Conservation (phyloP, 2,888 invertebrate species). For the Galerucella calmariensis region DNA sequence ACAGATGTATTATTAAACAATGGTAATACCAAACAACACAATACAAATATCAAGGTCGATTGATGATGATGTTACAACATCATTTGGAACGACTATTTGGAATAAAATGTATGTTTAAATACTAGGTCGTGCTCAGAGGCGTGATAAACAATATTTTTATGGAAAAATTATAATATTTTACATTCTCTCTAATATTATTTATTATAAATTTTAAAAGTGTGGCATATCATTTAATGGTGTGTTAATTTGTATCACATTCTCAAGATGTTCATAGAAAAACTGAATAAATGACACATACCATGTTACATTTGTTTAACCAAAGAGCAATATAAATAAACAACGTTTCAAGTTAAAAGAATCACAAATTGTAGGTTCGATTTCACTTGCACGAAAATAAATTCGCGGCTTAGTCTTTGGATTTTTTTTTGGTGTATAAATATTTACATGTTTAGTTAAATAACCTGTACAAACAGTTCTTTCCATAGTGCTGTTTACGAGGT, state of each 20-base stretch:
- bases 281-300: background rate
- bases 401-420: background rate
- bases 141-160: background rate
- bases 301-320: background rate
- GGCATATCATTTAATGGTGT: background rate
- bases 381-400: background rate
- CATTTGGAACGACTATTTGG: slow-evolving; percentile 4
- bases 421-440: background rate
- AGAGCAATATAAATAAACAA: background rate
- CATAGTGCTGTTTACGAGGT: background rate
- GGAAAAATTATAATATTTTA: too few species aligned
- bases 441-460: background rate
- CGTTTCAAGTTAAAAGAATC: background rate
- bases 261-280: slow-evolving; percentile 8
- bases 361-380: background rate
- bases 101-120: slow-evolving; percentile 13
- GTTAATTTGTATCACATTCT: background rate
- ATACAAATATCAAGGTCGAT: slow-evolving; percentile 19
- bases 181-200: too few species aligned
- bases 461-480: background rate
- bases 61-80: slow-evolving; percentile 7
- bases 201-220: background rate
- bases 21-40: slow-evolving; percentile 11
- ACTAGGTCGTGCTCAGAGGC: background rate
- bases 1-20: slow-evolving; percentile 8